phyloP scores from a whole-genome alignment of 2,113 vertebrate genomes.

The Thymallus thymallus region DNA sequence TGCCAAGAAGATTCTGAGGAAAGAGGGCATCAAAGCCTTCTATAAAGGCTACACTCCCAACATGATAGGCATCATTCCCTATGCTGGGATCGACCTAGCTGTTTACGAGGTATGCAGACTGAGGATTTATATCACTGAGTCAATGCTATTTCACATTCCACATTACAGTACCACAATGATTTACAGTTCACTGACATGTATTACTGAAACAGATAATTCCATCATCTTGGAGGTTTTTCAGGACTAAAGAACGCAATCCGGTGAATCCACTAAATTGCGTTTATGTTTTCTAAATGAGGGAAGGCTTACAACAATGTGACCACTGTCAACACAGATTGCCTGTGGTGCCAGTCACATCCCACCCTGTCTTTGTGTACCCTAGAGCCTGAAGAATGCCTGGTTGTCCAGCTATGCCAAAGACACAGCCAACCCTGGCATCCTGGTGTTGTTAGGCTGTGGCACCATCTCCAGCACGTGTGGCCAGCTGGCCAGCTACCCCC shows the following conservation, averaged over 20 bases:
- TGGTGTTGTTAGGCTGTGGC: constrained; percentile 86
- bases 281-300: too few relatives aligned
- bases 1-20: constrained; percentile 87
- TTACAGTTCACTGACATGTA: neutral
- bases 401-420: constrained; percentile 83
- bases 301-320: too few relatives aligned
- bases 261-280: neutral
- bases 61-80: constrained; percentile 91
- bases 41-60: constrained; percentile 95
- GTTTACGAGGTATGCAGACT: constrained; percentile 87
- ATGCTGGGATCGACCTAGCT: constrained; percentile 93
- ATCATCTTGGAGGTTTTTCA: too few relatives aligned
- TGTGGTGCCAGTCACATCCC: neutral
- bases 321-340: too few relatives aligned
- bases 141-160: neutral
- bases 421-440: constrained; percentile 85
- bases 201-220: too few relatives aligned
- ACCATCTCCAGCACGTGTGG: constrained; percentile 90
- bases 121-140: neutral
- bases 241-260: too few relatives aligned
- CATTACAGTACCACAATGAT: neutral
- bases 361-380: neutral
- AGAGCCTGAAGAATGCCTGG: constrained; percentile 90
- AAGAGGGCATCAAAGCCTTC: constrained; percentile 85
- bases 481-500: constrained; percentile 89